Base-by-base conservation (phyloP, 2,888 invertebrate species). In the Ischnus inquisitorius region DNA sequence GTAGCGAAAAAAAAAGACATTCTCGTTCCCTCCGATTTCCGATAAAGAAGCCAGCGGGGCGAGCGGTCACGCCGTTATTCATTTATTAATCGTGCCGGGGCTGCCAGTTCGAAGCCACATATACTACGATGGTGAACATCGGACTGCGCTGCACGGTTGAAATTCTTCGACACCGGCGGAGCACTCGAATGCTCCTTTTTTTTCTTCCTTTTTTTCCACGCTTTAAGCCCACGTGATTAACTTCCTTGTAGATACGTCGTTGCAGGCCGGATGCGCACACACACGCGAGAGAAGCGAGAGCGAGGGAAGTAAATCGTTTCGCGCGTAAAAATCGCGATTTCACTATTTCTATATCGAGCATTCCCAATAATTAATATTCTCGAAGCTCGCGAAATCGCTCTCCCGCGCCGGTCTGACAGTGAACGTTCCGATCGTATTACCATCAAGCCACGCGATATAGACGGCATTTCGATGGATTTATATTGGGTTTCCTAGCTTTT, bases 81-180 rank as follows among this genome's bases (percentile, higher is more conserved):
- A 83, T 83, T 83, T 83, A 83, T 83, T 79, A 83, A 83, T 75
- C 71, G 76, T 76, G 65, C 71, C 41, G 43, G 25, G 71, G 41
- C 79, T 65, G 83, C 65, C 71, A 68, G 68, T 82, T 68, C 57
- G 71, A 48, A 71, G 71, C 71, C 65, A 41, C 51, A 60, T 28
- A 57, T 28, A 64, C 48, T 43, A 62, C 60, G 67, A 78, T 51
- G 54, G 25, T 62, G 68, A 74, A 75, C 78, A 74, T 78, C 41
- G 28, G 34, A 10, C 19, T n/a, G n/a, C 19, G 54, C 75, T 19
- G 62, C 25, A 43, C 48, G 60, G 46, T 75, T 79, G 46, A 69
- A 79, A 79, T 79, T 75, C 71, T 79, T 71, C 54, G 46, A 79
- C 64, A 54, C 22, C 39, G 28, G 46, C 64, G 34, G 64, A 74